phyloP scores from a whole-genome alignment of 2,888 invertebrate genomes.

The Drosophila pullipes region DNA sequence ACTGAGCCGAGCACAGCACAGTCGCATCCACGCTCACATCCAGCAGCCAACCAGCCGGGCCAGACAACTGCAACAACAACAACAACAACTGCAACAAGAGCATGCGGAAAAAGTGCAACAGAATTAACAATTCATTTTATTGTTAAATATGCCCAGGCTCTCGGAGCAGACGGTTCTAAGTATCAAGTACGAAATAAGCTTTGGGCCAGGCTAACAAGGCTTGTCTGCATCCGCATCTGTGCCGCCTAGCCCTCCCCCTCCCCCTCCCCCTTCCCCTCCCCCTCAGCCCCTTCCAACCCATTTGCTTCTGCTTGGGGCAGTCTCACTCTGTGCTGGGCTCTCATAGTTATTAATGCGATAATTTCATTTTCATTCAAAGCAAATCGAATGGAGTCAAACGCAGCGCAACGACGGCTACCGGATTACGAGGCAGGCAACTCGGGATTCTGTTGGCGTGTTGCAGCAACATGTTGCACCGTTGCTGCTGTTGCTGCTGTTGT shows the following conservation, averaged over 20 bases:
- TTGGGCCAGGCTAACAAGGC: constrained; percentile 68
- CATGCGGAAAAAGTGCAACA: constrained; percentile 69
- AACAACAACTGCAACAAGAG: constrained; percentile 20
- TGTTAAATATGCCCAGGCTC: constrained; percentile 70
- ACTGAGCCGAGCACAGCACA: constrained; percentile 25
- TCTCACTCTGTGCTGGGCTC: constrained; percentile 27
- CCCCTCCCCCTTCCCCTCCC: background rate
- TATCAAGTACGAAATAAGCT: constrained; percentile 30
- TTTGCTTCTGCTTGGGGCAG: constrained; percentile 12
- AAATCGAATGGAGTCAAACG: constrained; percentile 68
- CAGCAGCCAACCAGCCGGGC: constrained; percentile 21
- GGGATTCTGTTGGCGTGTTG: constrained; percentile 67
- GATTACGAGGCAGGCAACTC: constrained; percentile 62
- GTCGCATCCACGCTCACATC: constrained; percentile 41
- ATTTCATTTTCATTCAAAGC: constrained; percentile 82
- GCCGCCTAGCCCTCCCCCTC: background rate
- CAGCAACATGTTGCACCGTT: constrained; percentile 75
- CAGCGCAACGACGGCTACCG: constrained; percentile 58
- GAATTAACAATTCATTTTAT: constrained; percentile 81
- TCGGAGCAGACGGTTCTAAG: constrained; percentile 44
- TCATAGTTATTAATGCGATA: constrained; percentile 82
- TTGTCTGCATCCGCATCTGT: constrained; percentile 52
- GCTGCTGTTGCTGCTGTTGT: constrained; percentile 20
- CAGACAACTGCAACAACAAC: constrained; percentile 33
- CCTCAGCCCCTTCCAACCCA: background rate